phyloP scores from a whole-genome alignment of 2,888 invertebrate genomes.

The Phalera bucephala region DNA sequence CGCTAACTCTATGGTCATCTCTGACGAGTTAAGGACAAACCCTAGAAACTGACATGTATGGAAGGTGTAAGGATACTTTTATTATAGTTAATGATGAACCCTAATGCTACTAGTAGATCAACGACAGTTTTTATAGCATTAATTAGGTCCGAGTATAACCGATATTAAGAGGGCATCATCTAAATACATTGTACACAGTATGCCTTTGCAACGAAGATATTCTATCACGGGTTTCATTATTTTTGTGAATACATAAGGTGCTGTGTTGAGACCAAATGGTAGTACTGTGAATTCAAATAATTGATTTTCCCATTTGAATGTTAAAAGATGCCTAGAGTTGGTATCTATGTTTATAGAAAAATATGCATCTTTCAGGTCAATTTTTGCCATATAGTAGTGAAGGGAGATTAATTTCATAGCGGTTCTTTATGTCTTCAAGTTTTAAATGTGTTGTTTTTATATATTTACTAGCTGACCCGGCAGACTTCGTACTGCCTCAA shows the following conservation, averaged over 20 bases:
- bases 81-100: constrained; percentile 5
- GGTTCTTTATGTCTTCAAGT: constrained; percentile 1
- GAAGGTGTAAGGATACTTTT: constrained; percentile 17
- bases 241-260: constrained; percentile 18
- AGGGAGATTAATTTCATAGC: not conserved
- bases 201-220: constrained; percentile 8
- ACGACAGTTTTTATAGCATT: not conserved
- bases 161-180: constrained; percentile 13
- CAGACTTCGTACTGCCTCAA: no score
- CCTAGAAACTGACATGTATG: constrained; percentile 18
- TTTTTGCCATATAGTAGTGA: not conserved
- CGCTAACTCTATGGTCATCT: constrained; percentile 12
- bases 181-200: constrained; percentile 16
- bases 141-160: not conserved
- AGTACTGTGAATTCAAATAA: constrained; percentile 13
- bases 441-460: not conserved
- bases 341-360: not conserved
- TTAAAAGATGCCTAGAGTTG: no score
- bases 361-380: not conserved
- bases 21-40: constrained; percentile 11
- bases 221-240: constrained; percentile 14
- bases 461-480: no score
- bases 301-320: constrained; percentile 2
- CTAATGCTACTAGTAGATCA: constrained; percentile 4
- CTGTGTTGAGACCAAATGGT: constrained; percentile 9